These are phyloP conservation scores for Tylochromis polylepis DNA, from an alignment of 2,113 vertebrate species.

Conservation along the genomic window DNA sequence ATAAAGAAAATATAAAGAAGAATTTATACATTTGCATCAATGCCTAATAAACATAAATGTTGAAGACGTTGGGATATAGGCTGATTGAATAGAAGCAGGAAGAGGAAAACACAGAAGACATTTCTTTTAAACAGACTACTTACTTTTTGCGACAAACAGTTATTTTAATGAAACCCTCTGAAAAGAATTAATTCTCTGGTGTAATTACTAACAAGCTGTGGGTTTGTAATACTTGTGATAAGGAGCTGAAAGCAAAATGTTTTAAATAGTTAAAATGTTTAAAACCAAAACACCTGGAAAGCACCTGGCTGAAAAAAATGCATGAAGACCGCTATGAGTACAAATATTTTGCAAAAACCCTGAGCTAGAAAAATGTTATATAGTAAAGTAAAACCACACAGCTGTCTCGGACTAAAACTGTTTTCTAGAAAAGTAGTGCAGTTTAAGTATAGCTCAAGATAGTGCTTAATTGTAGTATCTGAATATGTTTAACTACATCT, in stretches of 20 bases:
- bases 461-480: not conserved
- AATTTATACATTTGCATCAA: not conserved
- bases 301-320: not conserved
- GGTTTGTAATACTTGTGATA: not conserved
- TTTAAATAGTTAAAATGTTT: not conserved
- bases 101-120: not conserved
- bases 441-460: not conserved
- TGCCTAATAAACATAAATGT: not conserved
- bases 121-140: not conserved
- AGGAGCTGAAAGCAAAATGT: not conserved
- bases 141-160: not conserved
- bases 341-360: not conserved
- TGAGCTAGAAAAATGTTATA: not conserved
- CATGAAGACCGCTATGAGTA: not conserved
- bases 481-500: not conserved
- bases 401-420: not conserved
- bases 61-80: not conserved
- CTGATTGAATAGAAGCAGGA: not conserved
- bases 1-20: not conserved
- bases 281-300: not conserved
- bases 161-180: not conserved
- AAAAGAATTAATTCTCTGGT: not conserved
- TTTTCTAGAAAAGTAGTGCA: not conserved
- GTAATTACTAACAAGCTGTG: not conserved
- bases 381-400: not conserved